A percentile compares a stretch with the other conserved stretches of the same genome.
These are phyloP conservation scores for Podocnemis expansa DNA, from an alignment of 2,113 vertebrate genomes.

Conservation along the genomic window DNA sequence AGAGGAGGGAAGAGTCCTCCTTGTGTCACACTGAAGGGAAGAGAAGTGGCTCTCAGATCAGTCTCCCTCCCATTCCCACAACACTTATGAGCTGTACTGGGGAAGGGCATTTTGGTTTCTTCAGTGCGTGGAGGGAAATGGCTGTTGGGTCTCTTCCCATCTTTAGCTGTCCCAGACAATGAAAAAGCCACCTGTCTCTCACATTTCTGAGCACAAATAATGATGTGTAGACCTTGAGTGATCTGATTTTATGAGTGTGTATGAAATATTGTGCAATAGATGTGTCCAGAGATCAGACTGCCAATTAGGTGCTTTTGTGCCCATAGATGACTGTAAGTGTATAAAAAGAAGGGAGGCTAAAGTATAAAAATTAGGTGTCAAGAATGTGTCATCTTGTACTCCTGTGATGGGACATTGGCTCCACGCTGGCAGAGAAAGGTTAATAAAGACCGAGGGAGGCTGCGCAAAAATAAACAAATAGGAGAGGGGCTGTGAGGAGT, in stretches of 20 bases:
- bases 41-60: neutral
- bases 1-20: neutral
- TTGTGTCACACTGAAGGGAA: neutral
- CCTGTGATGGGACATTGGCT: too few species aligned
- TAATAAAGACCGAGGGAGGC: too few species aligned
- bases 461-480: too few species aligned
- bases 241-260: too few species aligned
- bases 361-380: neutral
- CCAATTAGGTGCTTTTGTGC: slow-evolving; percentile 1
- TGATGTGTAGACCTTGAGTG: too few species aligned
- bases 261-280: neutral
- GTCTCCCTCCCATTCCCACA: neutral
- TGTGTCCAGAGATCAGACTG: neutral
- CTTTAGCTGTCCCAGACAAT: neutral
- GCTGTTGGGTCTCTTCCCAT: neutral
- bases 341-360: slow-evolving; percentile 5
- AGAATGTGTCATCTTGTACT: neutral
- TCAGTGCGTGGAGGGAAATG: neutral
- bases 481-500: too few species aligned
- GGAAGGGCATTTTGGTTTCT: neutral
- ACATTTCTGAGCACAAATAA: too few species aligned
- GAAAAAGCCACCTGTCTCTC: neutral
- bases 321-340: neutral
- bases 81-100: neutral
- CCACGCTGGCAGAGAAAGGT: too few species aligned